Evolutionary conservation across 2,888 invertebrate species (phyloP), one percentile per base, ranked within the genome.

Genomic region (Hyppa rectilinea): DNA sequence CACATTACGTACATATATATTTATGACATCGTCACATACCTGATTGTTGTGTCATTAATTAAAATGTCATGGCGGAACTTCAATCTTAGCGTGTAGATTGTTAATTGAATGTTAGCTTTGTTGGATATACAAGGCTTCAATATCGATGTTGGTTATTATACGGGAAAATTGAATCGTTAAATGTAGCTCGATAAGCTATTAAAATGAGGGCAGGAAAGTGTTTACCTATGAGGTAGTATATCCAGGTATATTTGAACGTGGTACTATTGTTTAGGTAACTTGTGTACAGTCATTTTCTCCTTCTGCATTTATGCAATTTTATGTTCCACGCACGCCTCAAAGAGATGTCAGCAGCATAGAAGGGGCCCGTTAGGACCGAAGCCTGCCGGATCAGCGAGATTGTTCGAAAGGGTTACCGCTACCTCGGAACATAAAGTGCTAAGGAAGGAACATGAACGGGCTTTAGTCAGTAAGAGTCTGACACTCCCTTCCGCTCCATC

Each of bases 121-220:
- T 72, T 82, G 59, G 59, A 50, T 78, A 43, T 72, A 70, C 45
- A 52, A 49, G 81, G 72, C 65, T 81, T 81, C 83, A 6, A 7
- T 61, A 69, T 66, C 65, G 58, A 73, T 76, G 62, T 38, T 55
- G 56, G 72, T 71, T 82, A 82, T 80, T 81, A 81, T 52, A 43
- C 20, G n/a, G 55, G 76, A 47, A 76, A 82, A 82, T 81, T 76
- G 60, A 76, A 73, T 71, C 60, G 68, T 63, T 63, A 29, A 43
- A 29, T 59, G 43, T 29, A 40, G 55, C 55, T 76, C 47, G 50
- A 70, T 55, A 58, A 17, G 29, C 60, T 61, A 69, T 75, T 65
- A 69, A 80, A 61, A 65, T 40, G 56, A 62, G 49, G 52, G 31
- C 17, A 50, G 45, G 14, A 9, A 31, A 34, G 36, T 61, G 40